Evolutionary conservation across 2,113 vertebrate genomes (phyloP), one percentile per base, ranked within the genome.

Genomic region (Sula dactylatra): DNA sequence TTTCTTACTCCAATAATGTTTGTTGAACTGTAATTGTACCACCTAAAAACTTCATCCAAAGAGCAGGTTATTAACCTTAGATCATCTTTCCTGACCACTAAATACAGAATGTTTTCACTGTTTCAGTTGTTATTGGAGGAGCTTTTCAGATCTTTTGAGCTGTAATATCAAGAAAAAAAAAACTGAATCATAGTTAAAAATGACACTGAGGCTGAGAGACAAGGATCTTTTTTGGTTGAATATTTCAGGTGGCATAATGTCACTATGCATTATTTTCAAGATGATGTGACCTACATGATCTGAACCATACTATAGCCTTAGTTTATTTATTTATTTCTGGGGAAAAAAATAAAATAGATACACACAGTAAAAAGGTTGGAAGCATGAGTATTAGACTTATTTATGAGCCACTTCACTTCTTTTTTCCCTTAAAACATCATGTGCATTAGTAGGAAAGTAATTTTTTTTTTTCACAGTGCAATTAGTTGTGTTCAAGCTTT

Each of bases 201-300:
- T 96, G 92, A 97, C 87, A 95, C 13, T 98, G 96, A 97, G 73
- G 54, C 29, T 90, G 62, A 86, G 78, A 95, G 94, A 97, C 97
- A 98, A 73, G 73, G 36, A 47, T 91, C 77, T 97, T 82, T 92
- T 58, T 72, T 92, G 70, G 54, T 26, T 94, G 86, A 96, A 85
- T 92, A 98, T 97, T 97, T 98, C 97, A 97, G 95, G 96, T 97
- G 94, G 70, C 97, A 97, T 80, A 62, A 85, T 71, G 93, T 97
- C 97, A 95, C 38, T 66, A 38, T 52, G 18, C 3, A 92, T 98
- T 97, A 97, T 26, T 69, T 91, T 98, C 88, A 95, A 40, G 38
- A 62, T 52, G 74, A 91, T 32, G 20, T 88, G 94, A 64, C 73
- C 86, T 93, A 95, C 49, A 25, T 17, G 34, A 88, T 32, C 50